Conservation (phyloP, 2,113 vertebrate genomes). For the Gallinago media region DNA sequence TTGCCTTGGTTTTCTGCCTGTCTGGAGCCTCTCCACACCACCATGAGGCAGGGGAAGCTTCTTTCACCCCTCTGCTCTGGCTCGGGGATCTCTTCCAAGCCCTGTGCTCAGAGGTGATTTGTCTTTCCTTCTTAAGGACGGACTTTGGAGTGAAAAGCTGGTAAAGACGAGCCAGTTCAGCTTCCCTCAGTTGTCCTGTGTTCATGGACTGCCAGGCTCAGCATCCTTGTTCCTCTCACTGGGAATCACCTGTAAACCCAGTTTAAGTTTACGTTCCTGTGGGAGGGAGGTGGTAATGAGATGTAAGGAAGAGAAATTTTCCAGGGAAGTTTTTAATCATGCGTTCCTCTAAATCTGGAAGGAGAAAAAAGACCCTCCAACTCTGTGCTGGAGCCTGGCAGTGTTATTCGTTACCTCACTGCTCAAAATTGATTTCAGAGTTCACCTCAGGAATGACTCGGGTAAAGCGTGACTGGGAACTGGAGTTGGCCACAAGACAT, state of each 20-base stretch:
- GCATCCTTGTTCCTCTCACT: background rate
- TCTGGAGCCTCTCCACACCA: background rate
- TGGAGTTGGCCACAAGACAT: background rate
- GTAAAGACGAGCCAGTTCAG: background rate
- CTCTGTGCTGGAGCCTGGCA: rapidly evolving
- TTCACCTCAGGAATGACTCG: background rate
- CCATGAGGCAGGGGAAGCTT: rapidly evolving
- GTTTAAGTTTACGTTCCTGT: background rate
- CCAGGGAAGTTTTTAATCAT: background rate
- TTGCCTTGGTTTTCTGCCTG: background rate
- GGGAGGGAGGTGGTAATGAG: background rate
- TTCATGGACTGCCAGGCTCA: background rate
- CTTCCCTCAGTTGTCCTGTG: background rate
- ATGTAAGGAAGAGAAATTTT: background rate
- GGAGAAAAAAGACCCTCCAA: background rate
- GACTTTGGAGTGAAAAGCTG: background rate
- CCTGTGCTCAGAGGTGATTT: rapidly evolving
- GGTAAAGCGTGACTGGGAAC: background rate
- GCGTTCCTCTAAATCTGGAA: background rate
- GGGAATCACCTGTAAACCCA: background rate
- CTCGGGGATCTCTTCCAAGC: background rate
- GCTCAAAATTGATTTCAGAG: background rate
- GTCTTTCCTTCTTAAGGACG: background rate
- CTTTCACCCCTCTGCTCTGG: background rate
- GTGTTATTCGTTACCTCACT: rapidly evolving